A percentile compares a stretch with the other conserved stretches of the same genome.
These are phyloP conservation scores for Oryzias sinensis DNA, from an alignment of 2,797 vertebrate genomes.

Conservation along the genomic window DNA sequence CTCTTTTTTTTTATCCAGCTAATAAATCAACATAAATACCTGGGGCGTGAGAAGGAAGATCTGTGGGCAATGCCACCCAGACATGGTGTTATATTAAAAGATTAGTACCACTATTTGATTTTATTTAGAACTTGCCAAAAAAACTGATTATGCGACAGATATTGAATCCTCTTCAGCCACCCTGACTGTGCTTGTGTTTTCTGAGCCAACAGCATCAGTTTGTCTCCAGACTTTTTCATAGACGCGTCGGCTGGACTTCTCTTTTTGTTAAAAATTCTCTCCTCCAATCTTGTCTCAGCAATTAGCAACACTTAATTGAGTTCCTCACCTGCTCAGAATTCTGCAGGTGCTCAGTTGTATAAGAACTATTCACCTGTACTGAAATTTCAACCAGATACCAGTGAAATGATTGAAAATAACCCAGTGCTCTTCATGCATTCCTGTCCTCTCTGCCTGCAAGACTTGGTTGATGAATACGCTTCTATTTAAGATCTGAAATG, in stretches of 20 bases:
- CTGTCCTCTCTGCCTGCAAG: too few species aligned
- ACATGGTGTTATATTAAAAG: constrained; percentile 80
- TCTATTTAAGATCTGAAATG: too few species aligned
- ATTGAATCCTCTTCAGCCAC: constrained; percentile 63
- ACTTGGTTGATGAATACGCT: too few species aligned
- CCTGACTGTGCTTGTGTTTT: constrained; percentile 53
- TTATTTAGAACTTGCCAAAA: constrained; percentile 79
- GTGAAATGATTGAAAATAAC: too few species aligned
- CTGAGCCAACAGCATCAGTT: constrained; percentile 59
- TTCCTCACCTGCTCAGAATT: not conserved
- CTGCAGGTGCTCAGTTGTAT: not conserved
- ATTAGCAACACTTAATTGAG: not conserved
- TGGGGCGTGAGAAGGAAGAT: constrained; percentile 49
- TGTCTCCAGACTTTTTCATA: constrained; percentile 52
- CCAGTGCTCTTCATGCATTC: too few species aligned
- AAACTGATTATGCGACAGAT: constrained; percentile 76
- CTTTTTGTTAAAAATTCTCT: constrained; percentile 40
- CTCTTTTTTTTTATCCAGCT: constrained; percentile 28
- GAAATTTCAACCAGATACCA: too few species aligned
- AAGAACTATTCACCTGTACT: too few species aligned
- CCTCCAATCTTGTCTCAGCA: constrained; percentile 14
- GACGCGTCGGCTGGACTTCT: constrained; percentile 46
- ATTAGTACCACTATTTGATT: constrained; percentile 84
- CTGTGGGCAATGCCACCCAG: constrained; percentile 63
- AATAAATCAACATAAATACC: constrained; percentile 63